Evolutionary conservation across 2,113 vertebrate genomes (phyloP), one percentile per base, ranked within the genome.

Genomic region (Bubo scandiacus): DNA sequence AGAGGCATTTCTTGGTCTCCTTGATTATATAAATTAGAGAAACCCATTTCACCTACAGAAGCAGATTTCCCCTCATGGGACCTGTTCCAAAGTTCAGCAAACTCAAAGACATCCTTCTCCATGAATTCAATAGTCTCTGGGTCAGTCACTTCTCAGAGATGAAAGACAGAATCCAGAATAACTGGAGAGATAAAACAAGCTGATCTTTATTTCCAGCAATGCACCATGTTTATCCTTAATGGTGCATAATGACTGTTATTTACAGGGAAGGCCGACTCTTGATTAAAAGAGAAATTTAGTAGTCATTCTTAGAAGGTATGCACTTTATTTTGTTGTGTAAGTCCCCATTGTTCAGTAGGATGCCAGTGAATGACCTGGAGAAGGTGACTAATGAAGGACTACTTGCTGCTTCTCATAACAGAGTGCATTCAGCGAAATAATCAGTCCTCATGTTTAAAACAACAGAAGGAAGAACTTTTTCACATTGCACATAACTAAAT

Each of bases 211-310:
- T 95, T 85, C 52, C 87, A 95, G 81, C 49, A 95, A 58, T 0
- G 1, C 36, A 91, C 45, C 23, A n/a, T 13, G 21, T 85, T 96
- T 71, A 96, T 70, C 59, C 38, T 87, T 97, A 96, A 95, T 97
- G 54, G 81, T 45, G 42, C 36, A 68, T 96, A 96, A 96, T 96
- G 58, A 89, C 73, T 71, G 66, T 47, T 93, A 82, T 82, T 96
- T 92, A 61, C 73, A 87, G 38, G 45, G 70, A 94, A 92, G 86
- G 34, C 12, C 68, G 40, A 80, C 84, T 94, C 88, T 93, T 92
- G 89, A 96, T 97, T 92, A 95, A 87, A 96, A 97, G 81, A 94
- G 77, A 91, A 91, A 57, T 94, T 94, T n/a, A 90, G 62, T 65
- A 5, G 73, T 66, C 66, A 62, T 96, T 95, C 94, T 95, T 97